These are phyloP conservation scores for Melopsittacus undulatus DNA, from an alignment of 2,797 vertebrate genomes.

Conservation along the genomic window DNA sequence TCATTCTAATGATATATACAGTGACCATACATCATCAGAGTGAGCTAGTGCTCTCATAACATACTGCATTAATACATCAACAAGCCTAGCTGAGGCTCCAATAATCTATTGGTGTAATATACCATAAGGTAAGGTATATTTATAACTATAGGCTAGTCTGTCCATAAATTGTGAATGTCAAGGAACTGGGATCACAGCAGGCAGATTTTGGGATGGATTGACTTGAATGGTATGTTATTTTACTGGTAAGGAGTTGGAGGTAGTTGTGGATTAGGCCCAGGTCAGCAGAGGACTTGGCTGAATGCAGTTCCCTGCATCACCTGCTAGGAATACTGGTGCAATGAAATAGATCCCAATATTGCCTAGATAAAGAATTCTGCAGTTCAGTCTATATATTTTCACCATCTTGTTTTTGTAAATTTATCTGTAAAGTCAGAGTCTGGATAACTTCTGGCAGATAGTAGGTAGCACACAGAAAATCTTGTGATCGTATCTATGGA, in stretches of 20 bases:
- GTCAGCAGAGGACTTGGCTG: not conserved
- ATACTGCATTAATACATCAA: constrained; percentile 27
- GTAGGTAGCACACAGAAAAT: not conserved
- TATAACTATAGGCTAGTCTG: not conserved
- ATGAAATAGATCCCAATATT: constrained; percentile 11
- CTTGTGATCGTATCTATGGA: not conserved
- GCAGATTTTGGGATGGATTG: constrained; percentile 41
- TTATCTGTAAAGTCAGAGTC: not conserved
- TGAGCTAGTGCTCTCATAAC: not conserved
- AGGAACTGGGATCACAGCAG: constrained; percentile 16
- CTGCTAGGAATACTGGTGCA: not conserved
- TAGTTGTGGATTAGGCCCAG: not conserved
- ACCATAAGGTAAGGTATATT: not conserved
- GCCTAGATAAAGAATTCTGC: not conserved
- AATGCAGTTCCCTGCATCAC: not conserved
- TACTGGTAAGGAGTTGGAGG: constrained; percentile 7
- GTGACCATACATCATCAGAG: not conserved
- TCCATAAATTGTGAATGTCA: constrained; percentile 3
- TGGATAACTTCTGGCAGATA: not conserved
- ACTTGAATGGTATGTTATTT: constrained; percentile 26
- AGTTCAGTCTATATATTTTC: not conserved
- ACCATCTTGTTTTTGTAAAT: not conserved
- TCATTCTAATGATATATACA: not conserved
- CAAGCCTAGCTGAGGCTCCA: not conserved
- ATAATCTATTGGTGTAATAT: not conserved